These are phyloP conservation scores for Rhagoletis pomonella DNA, from an alignment of 1,140 invertebrate genomes.

Conservation along the genomic window DNA sequence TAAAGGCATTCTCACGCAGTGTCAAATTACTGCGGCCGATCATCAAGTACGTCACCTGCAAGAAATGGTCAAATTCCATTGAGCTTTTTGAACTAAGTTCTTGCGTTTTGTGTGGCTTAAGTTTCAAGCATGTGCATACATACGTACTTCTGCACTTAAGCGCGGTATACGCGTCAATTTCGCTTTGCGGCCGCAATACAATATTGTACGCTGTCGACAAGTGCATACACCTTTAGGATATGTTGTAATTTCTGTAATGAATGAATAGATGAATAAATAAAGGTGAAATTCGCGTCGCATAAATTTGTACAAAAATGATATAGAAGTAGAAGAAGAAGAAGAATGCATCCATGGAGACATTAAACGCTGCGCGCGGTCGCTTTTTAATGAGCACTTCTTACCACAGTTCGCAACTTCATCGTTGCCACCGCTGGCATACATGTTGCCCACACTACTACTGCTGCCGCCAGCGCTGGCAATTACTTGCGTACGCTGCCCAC, in stretches of 20 bases:
- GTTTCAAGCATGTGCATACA: background rate
- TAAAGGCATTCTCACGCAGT: conserved; percentile 62
- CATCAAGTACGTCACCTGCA: conserved; percentile 65
- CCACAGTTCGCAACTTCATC: conserved; percentile 6
- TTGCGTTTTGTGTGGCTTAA: background rate
- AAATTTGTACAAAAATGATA: too few species aligned
- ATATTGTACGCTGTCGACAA: conserved; percentile 62
- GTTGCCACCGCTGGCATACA: background rate
- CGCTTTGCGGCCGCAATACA: conserved; percentile 66
- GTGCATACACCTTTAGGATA: conserved; percentile 65
- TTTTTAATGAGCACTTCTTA: conserved; percentile 5
- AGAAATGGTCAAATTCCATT: conserved; percentile 3
- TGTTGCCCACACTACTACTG: background rate
- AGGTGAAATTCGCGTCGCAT: too few species aligned
- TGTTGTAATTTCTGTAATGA: conserved; percentile 65
- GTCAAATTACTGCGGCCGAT: conserved; percentile 67
- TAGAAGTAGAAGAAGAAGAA: too few species aligned
- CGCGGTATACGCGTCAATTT: conserved; percentile 63
- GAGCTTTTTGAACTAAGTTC: background rate
- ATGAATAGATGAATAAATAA: background rate
- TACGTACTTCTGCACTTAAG: conserved; percentile 63
- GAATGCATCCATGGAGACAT: background rate
- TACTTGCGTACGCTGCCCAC: background rate
- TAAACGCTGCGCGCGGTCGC: background rate
- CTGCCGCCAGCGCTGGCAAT: background rate